Percentiles rank a stretch among this genome's conserved stretches.
Conservation (phyloP, 2,888 invertebrate species). For the Cephalotes varians region DNA sequence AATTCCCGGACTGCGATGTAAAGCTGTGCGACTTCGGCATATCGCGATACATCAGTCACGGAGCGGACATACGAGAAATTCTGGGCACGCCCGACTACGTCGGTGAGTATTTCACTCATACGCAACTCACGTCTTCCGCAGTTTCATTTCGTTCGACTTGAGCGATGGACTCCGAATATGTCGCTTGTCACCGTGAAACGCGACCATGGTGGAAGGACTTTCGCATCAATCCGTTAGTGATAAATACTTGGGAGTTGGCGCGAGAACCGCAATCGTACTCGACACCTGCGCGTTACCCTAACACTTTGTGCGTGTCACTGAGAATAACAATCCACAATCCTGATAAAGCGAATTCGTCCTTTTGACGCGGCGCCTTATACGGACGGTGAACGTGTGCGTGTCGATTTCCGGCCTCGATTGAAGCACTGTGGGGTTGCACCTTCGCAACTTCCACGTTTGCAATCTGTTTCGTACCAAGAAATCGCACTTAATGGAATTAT, state of each 20-base stretch:
- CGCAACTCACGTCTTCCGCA: neutral
- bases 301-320: neutral
- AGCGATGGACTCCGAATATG: neutral
- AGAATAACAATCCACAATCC: neutral
- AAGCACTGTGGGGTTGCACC: neutral
- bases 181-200: constrained; percentile 19
- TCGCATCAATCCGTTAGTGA: neutral
- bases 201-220: neutral
- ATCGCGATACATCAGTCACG: constrained; percentile 95
- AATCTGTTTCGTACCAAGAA: neutral
- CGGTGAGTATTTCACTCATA: constrained; percentile 87
- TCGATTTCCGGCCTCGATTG: neutral
- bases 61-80: constrained; percentile 97
- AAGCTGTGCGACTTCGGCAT: constrained; percentile 98
- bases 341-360: neutral
- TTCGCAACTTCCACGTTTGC: neutral
- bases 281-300: constrained; percentile 12
- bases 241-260: neutral
- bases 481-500: too few relatives aligned
- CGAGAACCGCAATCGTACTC: constrained; percentile 5
- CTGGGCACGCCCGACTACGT: constrained; percentile 98
- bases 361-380: neutral
- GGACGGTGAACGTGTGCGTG: neutral
- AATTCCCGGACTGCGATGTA: constrained; percentile 91
- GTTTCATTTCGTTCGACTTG: neutral